Evolutionary conservation across 2,888 invertebrate species (phyloP).

Genomic region (Vesta saturnalis): DNA sequence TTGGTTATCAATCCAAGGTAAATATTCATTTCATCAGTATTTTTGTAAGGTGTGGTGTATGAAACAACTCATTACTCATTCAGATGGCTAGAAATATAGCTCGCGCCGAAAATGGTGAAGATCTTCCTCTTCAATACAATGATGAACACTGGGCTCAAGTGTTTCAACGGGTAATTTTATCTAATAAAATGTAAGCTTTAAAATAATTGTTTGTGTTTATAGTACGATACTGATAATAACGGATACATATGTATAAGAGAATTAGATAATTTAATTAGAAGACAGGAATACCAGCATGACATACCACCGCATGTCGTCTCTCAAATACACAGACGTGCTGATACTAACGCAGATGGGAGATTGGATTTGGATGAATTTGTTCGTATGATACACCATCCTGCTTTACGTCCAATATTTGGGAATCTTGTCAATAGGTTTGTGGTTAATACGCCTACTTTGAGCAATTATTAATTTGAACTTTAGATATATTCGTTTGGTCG

Average conservation of each 20-base stretch:
- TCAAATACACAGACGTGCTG: constrained; percentile 74
- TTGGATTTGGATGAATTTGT: constrained; percentile 79
- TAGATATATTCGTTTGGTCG: constrained; percentile 44
- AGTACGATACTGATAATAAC: constrained; percentile 79
- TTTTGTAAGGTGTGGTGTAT: too few relatives aligned
- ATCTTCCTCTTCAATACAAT: constrained; percentile 46
- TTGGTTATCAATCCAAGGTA: too few relatives aligned
- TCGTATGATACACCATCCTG: constrained; percentile 72
- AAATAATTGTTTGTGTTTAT: constrained; percentile 46
- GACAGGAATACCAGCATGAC: constrained; percentile 70
- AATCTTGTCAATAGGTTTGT: constrained; percentile 71
- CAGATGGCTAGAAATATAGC: not conserved
- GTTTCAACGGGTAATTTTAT: constrained; percentile 63
- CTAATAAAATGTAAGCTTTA: too few relatives aligned
- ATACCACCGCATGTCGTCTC: constrained; percentile 73
- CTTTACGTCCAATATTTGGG: constrained; percentile 65
- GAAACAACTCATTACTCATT: not conserved
- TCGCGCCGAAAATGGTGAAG: constrained; percentile 10
- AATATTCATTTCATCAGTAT: too few relatives aligned
- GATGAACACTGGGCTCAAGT: constrained; percentile 65
- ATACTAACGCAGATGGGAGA: constrained; percentile 72
- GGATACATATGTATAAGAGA: constrained; percentile 75
- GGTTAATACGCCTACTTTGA: not conserved
- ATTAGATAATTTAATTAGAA: constrained; percentile 69
- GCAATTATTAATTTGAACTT: constrained; percentile 20